Evolutionary conservation across 1,140 invertebrate genomes (phyloP).

Genomic region (Periplaneta americana): DNA sequence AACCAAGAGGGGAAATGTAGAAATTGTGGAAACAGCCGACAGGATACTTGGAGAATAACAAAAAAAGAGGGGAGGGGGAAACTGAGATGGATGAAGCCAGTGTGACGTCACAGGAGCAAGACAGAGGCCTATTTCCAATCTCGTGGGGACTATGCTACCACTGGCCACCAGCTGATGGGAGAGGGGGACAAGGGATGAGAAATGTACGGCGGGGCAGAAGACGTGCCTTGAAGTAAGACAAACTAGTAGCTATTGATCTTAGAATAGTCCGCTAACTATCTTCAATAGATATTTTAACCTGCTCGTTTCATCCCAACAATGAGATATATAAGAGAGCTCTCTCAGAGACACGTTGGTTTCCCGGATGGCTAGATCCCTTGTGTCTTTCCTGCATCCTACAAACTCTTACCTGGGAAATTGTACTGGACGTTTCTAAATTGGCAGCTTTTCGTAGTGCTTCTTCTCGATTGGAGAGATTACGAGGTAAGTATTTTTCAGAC

Average conservation of each 20-base stretch:
- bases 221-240: neutral
- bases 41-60: neutral
- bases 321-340: neutral
- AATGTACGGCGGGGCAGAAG: neutral
- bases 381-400: neutral
- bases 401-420: neutral
- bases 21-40: neutral
- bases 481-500: too few relatives aligned
- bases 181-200: neutral
- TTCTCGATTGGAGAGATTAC: neutral
- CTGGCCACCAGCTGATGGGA: neutral
- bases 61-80: neutral
- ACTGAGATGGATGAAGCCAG: neutral
- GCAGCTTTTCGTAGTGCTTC: neutral
- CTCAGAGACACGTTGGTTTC: neutral
- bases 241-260: neutral
- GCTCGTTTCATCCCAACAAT: neutral
- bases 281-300: neutral
- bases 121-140: neutral
- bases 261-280: neutral
- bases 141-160: neutral
- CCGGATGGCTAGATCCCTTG: too few relatives aligned
- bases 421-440: neutral
- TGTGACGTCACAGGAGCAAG: neutral
- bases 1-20: neutral